A percentile compares a stretch with the other conserved stretches of the same genome.
phyloP scores from a whole-genome alignment of 2,888 invertebrate species.

The Machimus rusticus region DNA sequence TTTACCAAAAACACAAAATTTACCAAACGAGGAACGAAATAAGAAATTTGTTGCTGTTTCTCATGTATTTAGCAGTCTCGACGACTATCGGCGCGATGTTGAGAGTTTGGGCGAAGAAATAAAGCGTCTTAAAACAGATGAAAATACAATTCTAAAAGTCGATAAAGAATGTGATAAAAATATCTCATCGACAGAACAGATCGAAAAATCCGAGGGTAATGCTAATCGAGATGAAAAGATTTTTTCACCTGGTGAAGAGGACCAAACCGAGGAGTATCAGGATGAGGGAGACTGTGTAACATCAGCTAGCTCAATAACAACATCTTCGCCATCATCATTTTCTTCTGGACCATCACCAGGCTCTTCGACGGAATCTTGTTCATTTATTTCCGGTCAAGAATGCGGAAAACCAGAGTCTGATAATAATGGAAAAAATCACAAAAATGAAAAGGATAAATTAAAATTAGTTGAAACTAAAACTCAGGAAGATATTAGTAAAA shows the following conservation, averaged over 20 bases:
- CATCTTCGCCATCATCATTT: slow-evolving; percentile 62
- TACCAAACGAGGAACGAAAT: slow-evolving; percentile 54
- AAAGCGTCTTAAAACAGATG: slow-evolving; percentile 10
- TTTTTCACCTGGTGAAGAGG: slow-evolving; percentile 13
- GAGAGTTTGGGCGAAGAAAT: slow-evolving; percentile 52
- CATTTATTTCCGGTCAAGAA: slow-evolving; percentile 44
- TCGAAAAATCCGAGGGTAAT: neutral
- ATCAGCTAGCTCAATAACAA: slow-evolving; percentile 59
- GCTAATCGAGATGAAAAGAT: slow-evolving; percentile 34
- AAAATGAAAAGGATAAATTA: neutral
- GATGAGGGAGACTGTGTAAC: slow-evolving; percentile 43
- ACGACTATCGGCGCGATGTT: slow-evolving; percentile 66
- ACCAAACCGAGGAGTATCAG: neutral
- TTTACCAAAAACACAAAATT: neutral
- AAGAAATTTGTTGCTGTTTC: slow-evolving; percentile 66
- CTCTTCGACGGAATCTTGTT: slow-evolving; percentile 54
- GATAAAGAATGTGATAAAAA: neutral
- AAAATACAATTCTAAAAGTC: neutral
- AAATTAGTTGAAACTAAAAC: neutral
- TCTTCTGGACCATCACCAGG: slow-evolving; percentile 61
- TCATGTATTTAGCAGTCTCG: slow-evolving; percentile 71
- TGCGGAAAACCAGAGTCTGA: neutral
- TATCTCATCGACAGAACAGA: neutral
- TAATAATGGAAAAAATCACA: neutral
- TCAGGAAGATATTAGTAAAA: neutral